These are phyloP conservation scores for Nemotelus pantherinus DNA, from an alignment of 2,888 invertebrate species.

Conservation along the genomic window DNA sequence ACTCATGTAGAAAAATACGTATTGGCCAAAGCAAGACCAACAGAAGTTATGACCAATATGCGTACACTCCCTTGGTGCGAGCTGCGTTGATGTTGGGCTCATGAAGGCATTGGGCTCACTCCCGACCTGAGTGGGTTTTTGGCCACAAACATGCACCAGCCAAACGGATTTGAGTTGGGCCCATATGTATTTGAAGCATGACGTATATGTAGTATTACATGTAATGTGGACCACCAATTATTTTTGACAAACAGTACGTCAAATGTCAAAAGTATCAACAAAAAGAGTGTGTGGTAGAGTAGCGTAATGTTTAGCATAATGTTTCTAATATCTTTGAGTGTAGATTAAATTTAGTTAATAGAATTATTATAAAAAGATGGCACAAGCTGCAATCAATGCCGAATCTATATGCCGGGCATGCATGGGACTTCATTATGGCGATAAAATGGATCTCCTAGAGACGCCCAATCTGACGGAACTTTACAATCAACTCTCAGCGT, in stretches of 20 bases:
- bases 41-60: too few relatives aligned
- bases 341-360: background rate
- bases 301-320: too few relatives aligned
- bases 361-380: slow-evolving; percentile 9
- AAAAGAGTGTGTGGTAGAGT: background rate
- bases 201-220: background rate
- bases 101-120: too few relatives aligned
- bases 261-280: slow-evolving; percentile 41
- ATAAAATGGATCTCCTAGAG: slow-evolving; percentile 20
- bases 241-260: slow-evolving; percentile 32
- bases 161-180: too few relatives aligned
- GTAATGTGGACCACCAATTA: background rate
- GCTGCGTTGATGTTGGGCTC: too few relatives aligned
- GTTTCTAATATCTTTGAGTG: too few relatives aligned
- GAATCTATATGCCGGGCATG: slow-evolving; percentile 29
- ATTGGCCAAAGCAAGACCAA: too few relatives aligned
- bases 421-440: slow-evolving; percentile 23
- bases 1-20: too few relatives aligned
- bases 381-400: background rate
- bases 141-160: too few relatives aligned
- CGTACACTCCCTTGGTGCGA: too few relatives aligned
- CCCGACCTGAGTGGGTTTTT: too few relatives aligned
- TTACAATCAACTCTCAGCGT: slow-evolving; percentile 25
- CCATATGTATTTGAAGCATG: too few relatives aligned
- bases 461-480: slow-evolving; percentile 26